A percentile compares a stretch with the other conserved stretches of the same genome.
Evolutionary conservation across 2,113 vertebrate species (phyloP).

Genomic region (Hystrix brachyura): DNA sequence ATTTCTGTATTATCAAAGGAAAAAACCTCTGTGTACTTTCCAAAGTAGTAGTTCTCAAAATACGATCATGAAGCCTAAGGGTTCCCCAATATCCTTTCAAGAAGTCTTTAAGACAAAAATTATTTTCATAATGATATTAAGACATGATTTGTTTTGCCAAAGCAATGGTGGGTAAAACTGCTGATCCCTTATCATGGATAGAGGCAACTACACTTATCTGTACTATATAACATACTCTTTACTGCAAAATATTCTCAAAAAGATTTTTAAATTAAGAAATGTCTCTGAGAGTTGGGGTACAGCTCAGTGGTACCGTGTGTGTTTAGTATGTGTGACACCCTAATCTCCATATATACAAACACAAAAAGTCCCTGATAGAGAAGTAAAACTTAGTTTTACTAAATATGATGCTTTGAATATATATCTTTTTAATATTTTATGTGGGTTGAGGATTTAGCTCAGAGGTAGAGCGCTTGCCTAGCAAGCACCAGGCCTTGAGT

Average conservation of each 20-base stretch:
- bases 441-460: neutral
- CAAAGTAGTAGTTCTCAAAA: slow-evolving; percentile 46
- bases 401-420: neutral
- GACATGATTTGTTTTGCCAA: slow-evolving; percentile 21
- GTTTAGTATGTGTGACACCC: neutral
- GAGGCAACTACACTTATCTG: neutral
- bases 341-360: neutral
- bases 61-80: neutral
- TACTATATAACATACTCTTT: neutral
- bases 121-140: neutral
- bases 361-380: neutral
- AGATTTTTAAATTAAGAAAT: neutral
- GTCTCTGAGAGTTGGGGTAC: neutral
- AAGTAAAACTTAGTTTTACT: neutral
- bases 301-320: neutral
- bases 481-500: no score
- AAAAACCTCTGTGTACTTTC: slow-evolving; percentile 47
- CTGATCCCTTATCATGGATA: neutral
- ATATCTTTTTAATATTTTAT: neutral
- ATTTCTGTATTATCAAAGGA: slow-evolving; percentile 33
- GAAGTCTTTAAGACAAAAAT: slow-evolving; percentile 29
- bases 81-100: neutral
- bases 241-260: neutral
- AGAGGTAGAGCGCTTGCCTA: no score
- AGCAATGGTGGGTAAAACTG: neutral